phyloP scores from a whole-genome alignment of 2,113 vertebrate species.

The Pomatostomus ruficeps region DNA sequence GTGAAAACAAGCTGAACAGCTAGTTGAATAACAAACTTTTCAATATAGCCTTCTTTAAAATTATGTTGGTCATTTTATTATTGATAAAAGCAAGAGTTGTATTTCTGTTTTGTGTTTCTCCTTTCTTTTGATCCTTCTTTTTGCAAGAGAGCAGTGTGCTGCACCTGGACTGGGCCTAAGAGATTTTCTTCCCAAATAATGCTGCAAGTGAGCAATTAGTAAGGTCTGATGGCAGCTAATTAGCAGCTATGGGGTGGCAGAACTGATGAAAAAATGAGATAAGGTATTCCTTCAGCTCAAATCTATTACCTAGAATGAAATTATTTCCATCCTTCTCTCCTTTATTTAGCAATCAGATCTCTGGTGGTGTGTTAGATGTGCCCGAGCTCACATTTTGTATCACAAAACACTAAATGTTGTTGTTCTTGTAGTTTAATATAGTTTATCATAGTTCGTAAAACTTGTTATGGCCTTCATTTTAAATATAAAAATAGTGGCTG shows the following conservation, averaged over 20 bases:
- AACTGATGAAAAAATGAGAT: neutral
- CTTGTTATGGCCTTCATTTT: neutral
- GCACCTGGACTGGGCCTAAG: neutral
- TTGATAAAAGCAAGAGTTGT: neutral
- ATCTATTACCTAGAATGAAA: neutral
- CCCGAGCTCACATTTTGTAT: neutral
- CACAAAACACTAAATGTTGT: neutral
- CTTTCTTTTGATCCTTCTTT: neutral
- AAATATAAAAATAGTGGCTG: neutral
- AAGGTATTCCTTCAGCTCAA: neutral
- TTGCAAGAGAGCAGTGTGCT: neutral
- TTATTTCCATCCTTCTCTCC: neutral
- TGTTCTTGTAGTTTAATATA: neutral
- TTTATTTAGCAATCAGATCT: neutral
- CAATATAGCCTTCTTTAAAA: neutral
- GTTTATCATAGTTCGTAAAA: neutral
- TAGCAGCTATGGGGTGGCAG: neutral
- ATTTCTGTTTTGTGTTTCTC: neutral
- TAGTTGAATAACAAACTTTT: neutral
- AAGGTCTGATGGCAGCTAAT: neutral
- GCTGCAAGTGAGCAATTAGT: neutral
- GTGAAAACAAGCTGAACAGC: neutral
- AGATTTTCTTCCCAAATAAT: neutral
- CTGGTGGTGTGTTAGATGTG: neutral
- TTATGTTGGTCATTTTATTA: neutral